phyloP scores from a whole-genome alignment of 2,888 invertebrate genomes.

The Metalampra italica region DNA sequence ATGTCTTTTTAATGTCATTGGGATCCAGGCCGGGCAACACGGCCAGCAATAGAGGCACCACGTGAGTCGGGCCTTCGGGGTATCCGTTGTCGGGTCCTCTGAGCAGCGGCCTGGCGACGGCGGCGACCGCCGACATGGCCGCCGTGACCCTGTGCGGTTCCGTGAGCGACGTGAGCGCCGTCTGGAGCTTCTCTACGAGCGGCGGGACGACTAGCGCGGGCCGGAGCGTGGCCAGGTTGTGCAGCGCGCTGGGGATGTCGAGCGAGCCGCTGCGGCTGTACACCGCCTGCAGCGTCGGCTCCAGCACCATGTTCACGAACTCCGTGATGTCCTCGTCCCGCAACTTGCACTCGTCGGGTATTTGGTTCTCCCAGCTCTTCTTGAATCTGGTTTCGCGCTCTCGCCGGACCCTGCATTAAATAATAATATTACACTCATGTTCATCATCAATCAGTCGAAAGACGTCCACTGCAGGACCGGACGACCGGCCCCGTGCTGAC shows the following conservation, averaged over 20 bases:
- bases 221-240: slow-evolving; percentile 86
- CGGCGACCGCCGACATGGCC: slow-evolving; percentile 83
- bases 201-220: slow-evolving; percentile 91
- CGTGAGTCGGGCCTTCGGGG: slow-evolving; percentile 88
- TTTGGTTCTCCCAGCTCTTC: slow-evolving; percentile 83
- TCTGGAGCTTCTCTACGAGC: slow-evolving; percentile 87
- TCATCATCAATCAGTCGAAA: not conserved
- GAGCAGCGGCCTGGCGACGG: slow-evolving; percentile 83
- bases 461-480: not conserved
- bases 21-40: slow-evolving; percentile 93
- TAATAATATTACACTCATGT: not conserved
- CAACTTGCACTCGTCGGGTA: slow-evolving; percentile 83
- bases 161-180: slow-evolving; percentile 89
- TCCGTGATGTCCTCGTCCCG: slow-evolving; percentile 88
- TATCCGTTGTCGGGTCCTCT: slow-evolving; percentile 75
- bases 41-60: slow-evolving; percentile 88
- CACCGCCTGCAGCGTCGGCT: slow-evolving; percentile 86
- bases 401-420: slow-evolving; percentile 68
- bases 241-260: slow-evolving; percentile 83
- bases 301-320: slow-evolving; percentile 87
- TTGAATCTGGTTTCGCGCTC: slow-evolving; percentile 80
- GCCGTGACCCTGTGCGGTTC: slow-evolving; percentile 92
- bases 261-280: slow-evolving; percentile 84
- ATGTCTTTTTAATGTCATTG: slow-evolving; percentile 88
- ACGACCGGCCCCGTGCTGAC: too few species aligned